These are phyloP conservation scores for Prunella himalayana DNA, from an alignment of 2,113 vertebrate species.

Conservation along the genomic window DNA sequence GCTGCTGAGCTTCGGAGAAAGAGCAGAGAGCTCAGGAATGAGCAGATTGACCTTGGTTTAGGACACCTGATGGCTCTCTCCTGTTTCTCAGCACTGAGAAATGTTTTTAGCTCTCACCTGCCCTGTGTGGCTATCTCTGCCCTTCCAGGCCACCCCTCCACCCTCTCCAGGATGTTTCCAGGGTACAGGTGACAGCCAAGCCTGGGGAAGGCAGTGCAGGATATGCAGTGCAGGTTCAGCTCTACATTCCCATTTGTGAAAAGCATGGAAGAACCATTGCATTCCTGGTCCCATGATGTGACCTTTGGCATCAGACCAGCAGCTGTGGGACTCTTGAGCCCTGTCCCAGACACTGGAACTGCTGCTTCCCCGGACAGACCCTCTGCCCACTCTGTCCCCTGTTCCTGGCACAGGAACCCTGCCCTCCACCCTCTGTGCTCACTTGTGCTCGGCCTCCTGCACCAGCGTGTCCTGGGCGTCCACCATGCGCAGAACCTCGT, in stretches of 20 bases:
- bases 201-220: not conserved
- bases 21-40: not conserved
- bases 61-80: not conserved
- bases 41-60: not conserved
- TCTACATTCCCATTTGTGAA: accelerated
- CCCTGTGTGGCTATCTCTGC: not conserved
- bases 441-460: conserved; percentile 86
- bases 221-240: not conserved
- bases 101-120: not conserved
- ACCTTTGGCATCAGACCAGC: not conserved
- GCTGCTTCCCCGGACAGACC: not conserved
- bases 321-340: not conserved
- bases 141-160: not conserved
- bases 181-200: not conserved
- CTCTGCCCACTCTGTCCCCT: not conserved
- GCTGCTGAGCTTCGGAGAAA: not conserved
- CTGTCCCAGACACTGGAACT: not conserved
- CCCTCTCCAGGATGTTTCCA: not conserved
- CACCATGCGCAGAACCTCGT: conserved; percentile 78
- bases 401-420: not conserved
- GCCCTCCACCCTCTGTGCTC: conserved; percentile 12
- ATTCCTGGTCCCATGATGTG: not conserved
- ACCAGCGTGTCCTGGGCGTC: conserved; percentile 79
- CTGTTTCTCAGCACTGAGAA: not conserved
- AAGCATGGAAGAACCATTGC: not conserved